phyloP scores from a whole-genome alignment of 2,113 vertebrate genomes.

The Delphinapterus leucas region DNA sequence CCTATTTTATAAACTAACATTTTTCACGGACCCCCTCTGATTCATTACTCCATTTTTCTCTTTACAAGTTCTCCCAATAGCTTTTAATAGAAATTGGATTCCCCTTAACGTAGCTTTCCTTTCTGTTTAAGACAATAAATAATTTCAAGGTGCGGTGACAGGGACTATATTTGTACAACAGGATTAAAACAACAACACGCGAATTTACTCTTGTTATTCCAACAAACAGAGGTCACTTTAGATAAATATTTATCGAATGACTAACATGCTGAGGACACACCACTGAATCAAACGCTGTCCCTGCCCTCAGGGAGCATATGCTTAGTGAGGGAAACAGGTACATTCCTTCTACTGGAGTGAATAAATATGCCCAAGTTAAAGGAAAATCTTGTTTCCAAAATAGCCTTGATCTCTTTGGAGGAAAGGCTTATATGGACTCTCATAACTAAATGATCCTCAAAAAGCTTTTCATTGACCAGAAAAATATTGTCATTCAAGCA shows the following conservation, averaged over 20 bases:
- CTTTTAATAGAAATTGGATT: neutral
- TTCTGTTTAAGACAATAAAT: conserved; percentile 27
- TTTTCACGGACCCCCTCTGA: neutral
- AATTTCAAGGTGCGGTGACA: neutral
- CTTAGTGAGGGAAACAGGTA: neutral
- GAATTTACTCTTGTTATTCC: neutral
- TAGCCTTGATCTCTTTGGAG: neutral
- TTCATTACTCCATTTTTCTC: neutral
- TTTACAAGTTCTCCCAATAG: neutral
- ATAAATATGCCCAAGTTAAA: conserved; percentile 42
- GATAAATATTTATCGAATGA: neutral
- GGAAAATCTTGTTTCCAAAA: conserved; percentile 42
- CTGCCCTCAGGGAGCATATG: neutral
- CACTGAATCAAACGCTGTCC: neutral
- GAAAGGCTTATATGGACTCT: neutral
- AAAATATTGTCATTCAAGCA: neutral
- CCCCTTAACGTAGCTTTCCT: neutral
- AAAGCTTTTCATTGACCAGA: conserved; percentile 47
- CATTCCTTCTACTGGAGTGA: neutral
- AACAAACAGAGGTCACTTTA: conserved; percentile 43
- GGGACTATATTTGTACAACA: neutral
- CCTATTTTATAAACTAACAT: neutral
- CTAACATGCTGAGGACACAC: neutral
- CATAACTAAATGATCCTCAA: conserved; percentile 43
- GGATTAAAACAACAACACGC: conserved; percentile 27